Evolutionary conservation across 2,113 vertebrate genomes (phyloP).

Genomic region (Garra rufa): DNA sequence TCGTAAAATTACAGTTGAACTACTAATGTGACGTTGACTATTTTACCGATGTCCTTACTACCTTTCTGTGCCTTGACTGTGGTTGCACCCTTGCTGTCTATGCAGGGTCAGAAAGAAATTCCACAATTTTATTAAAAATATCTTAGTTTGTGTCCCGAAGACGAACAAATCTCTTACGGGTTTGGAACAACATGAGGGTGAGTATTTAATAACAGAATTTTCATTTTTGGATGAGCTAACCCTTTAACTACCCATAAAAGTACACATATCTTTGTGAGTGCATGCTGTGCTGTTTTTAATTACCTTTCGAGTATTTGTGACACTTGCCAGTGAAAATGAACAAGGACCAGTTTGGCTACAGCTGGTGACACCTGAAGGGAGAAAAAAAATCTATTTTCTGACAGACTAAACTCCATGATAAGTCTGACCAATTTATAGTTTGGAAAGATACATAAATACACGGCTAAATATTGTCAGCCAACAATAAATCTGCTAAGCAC

Average conservation of each 20-base stretch:
- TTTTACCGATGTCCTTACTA: too few species aligned
- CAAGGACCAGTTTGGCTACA: conserved; percentile 97
- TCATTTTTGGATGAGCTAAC: too few species aligned
- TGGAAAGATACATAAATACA: neutral
- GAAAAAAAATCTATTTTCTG: conserved; percentile 28
- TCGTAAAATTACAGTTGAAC: too few species aligned
- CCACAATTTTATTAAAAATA: too few species aligned
- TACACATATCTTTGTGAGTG: neutral
- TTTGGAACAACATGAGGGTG: too few species aligned
- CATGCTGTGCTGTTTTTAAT: conserved; percentile 43
- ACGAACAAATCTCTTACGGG: too few species aligned
- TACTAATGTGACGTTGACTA: too few species aligned
- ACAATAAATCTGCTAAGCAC: neutral
- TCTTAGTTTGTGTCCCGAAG: too few species aligned
- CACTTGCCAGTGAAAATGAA: conserved; percentile 98
- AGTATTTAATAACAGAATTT: too few species aligned
- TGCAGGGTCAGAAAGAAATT: too few species aligned
- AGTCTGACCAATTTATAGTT: neutral
- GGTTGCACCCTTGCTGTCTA: too few species aligned
- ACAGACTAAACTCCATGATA: neutral
- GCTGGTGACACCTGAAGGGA: conserved; percentile 88
- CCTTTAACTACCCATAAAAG: conserved; percentile 13
- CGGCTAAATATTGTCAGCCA: neutral
- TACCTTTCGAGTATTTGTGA: conserved; percentile 97
- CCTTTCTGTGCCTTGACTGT: too few species aligned